Percentiles rank a stretch among this genome's conserved stretches.
These are phyloP conservation scores for Ammospiza nelsoni DNA, from an alignment of 2,113 vertebrate species.

Conservation along the genomic window DNA sequence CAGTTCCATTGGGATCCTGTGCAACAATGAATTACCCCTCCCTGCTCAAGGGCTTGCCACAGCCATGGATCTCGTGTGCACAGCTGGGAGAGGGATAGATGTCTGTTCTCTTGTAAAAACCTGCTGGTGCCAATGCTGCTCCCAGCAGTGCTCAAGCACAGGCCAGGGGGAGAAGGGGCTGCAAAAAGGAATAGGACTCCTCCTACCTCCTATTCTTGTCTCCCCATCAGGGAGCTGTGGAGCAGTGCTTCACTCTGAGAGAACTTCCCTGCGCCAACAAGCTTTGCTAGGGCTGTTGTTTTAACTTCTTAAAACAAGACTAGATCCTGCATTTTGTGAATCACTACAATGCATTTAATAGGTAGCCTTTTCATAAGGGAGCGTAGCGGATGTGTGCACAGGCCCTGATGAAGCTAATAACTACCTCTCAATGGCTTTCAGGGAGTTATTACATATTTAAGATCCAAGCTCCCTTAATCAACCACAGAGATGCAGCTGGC, in stretches of 20 bases:
- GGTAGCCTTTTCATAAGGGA: slow-evolving; percentile 40
- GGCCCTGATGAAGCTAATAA: slow-evolving; percentile 66
- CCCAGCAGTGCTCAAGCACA: background rate
- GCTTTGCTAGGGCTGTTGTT: background rate
- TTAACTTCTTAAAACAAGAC: background rate
- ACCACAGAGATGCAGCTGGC: slow-evolving; percentile 71
- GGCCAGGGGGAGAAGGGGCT: background rate
- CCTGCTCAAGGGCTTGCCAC: background rate
- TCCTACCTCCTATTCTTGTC: background rate
- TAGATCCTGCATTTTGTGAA: background rate
- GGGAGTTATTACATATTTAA: slow-evolving; percentile 65
- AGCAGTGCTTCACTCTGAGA: background rate
- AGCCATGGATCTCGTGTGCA: background rate
- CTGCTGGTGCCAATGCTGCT: background rate
- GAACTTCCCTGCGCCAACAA: background rate
- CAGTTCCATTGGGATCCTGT: fast-evolving
- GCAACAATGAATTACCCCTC: background rate
- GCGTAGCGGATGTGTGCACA: slow-evolving; percentile 23
- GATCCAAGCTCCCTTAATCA: slow-evolving; percentile 62
- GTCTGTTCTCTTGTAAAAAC: background rate
- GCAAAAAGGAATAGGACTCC: background rate
- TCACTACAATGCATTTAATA: slow-evolving; percentile 30
- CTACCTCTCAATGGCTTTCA: slow-evolving; percentile 56
- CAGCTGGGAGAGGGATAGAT: background rate
- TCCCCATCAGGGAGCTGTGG: background rate